Conservation (phyloP, 2,113 vertebrate genomes). For the Ameiurus melas region DNA sequence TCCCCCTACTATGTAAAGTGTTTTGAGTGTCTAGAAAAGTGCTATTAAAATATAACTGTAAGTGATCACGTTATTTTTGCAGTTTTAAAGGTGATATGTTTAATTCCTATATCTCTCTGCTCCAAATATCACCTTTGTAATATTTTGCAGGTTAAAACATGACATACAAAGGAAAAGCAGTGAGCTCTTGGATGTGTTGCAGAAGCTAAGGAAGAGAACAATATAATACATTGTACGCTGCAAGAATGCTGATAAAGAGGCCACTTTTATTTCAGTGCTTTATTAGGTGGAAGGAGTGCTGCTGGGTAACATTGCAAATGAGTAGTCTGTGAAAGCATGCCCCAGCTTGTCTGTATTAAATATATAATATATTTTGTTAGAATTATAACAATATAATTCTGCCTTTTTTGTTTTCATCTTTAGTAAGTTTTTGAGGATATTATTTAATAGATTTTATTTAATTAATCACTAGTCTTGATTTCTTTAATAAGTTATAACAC, state of each 20-base stretch:
- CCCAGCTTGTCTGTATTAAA: background rate
- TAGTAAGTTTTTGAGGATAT: background rate
- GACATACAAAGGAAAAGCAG: background rate
- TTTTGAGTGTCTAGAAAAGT: too few relatives aligned
- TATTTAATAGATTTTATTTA: too few relatives aligned
- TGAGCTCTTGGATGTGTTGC: background rate
- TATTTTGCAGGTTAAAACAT: background rate
- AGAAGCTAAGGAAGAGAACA: background rate
- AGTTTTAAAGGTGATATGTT: background rate
- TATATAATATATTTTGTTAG: background rate
- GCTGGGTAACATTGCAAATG: background rate
- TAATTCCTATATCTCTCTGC: background rate
- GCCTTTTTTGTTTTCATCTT: background rate
- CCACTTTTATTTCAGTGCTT: slow-evolving; percentile 23
- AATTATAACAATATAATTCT: background rate
- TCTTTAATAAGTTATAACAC: background rate
- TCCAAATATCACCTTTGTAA: background rate
- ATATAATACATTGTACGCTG: background rate
- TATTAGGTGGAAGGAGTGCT: background rate
- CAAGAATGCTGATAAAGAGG: slow-evolving; percentile 8
- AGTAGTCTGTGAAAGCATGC: background rate
- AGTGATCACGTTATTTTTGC: background rate
- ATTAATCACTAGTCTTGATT: background rate
- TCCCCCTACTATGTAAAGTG: too few relatives aligned
- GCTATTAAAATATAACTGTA: too few relatives aligned